Evolutionary conservation across 2,888 invertebrate genomes (phyloP), one percentile per base, ranked within the genome.

Genomic region (Schizaphis graminum): DNA sequence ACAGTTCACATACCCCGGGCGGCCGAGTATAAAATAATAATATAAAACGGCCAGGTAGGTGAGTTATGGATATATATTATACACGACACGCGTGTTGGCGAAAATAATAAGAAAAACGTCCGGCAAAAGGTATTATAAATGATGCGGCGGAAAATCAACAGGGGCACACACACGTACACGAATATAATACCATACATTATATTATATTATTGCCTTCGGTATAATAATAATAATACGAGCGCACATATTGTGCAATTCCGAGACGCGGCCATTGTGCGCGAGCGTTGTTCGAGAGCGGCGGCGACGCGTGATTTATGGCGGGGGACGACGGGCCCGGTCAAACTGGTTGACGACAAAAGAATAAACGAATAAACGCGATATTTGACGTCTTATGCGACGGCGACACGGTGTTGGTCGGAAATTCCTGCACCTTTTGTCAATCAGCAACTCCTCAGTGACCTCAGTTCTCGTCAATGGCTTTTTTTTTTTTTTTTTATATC

Each of bases 311-410:
- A 93, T 93, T 93, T 93, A 93, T 93, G 93, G 93, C 61, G 93
- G 85, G 84, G 85, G 47, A 56, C 77, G 77, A 57, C 56, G 56
- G 88, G 53, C 49, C 77, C 56, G 85, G 90, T 89, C 89, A 47
- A 93, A 93, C 93, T 93, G 93, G 93, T 93, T 93, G 93, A 93
- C 92, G 92, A 92, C 93, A 93, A 93, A 90, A 85, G 93, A 85
- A 87, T 91, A 35, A 91, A 56, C 49, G 53, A 61, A 91, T 35
- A 61, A 47, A 47, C 61, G 67, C 61, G 92, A 87, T 53, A 92
- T 92, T 91, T 92, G 92, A 92, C 92, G 87, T 92, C 53, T 91
- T 56, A 56, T 57, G 53, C 44, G 91, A 56, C 44, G 91, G 28
- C 91, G 91, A 77, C 77, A 77, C 77, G 77, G 35, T 77, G 84